Percentiles rank a stretch among this genome's conserved stretches.
Evolutionary conservation across 64 coral and sea anemone species (phyloP).

Genomic region (Actinia tenebrosa): DNA sequence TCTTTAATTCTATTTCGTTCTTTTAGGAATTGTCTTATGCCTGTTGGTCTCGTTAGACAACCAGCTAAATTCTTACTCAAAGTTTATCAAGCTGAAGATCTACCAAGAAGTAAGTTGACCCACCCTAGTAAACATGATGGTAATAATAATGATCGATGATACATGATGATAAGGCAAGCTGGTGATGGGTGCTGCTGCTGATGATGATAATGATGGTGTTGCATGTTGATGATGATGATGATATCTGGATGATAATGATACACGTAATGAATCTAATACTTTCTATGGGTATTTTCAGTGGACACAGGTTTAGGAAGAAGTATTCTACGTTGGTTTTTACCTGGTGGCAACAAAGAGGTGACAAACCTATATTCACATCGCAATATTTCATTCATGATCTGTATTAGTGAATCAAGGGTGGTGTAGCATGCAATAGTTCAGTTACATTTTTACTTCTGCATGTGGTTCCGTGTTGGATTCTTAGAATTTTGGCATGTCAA

Average conservation of each 20-base stretch:
- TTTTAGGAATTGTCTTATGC: constrained; percentile 56
- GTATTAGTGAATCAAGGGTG: too few relatives aligned
- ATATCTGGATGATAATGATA: too few relatives aligned
- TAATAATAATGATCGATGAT: not conserved
- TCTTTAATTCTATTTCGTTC: too few relatives aligned
- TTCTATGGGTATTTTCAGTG: constrained; percentile 32
- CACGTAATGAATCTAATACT: not conserved
- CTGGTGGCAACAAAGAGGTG: not conserved
- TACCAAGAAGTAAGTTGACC: constrained; percentile 65
- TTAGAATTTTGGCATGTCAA: too few relatives aligned
- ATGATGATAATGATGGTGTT: too few relatives aligned
- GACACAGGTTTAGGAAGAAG: constrained; percentile 66
- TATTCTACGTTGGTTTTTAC: not conserved
- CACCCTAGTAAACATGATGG: not conserved
- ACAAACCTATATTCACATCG: not conserved
- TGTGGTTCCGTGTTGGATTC: too few relatives aligned
- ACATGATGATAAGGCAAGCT: not conserved
- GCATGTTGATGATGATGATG: not conserved
- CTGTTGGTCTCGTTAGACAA: constrained; percentile 55
- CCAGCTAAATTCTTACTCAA: constrained; percentile 62
- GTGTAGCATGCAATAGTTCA: too few relatives aligned
- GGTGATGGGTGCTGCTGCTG: not conserved
- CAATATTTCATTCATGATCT: too few relatives aligned
- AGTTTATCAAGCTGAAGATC: constrained; percentile 71
- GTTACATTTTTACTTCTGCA: too few relatives aligned